Evolutionary conservation across 2,113 vertebrate species (phyloP).

Genomic region (Circaetus cinerascens): DNA sequence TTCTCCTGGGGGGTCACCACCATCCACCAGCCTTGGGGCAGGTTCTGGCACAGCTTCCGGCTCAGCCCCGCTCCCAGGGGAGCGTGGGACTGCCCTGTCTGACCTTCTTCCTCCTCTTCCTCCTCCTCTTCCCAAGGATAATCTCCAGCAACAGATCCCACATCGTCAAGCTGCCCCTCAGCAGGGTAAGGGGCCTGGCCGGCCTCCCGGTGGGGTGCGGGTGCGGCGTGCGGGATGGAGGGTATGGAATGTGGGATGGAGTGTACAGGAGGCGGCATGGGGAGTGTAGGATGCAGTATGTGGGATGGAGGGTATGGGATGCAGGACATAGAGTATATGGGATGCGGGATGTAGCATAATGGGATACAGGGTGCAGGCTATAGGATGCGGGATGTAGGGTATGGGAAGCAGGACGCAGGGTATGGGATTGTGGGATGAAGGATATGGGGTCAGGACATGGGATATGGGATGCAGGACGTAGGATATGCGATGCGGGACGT

Average conservation of each 20-base stretch:
- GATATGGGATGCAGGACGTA: accelerated
- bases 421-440: background rate
- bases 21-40: accelerated
- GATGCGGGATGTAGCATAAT: background rate
- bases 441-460: background rate
- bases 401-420: background rate
- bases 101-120: background rate
- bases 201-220: accelerated
- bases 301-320: too few relatives aligned
- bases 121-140: constrained; percentile 79
- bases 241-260: too few relatives aligned
- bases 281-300: background rate
- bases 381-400: too few relatives aligned
- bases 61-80: accelerated
- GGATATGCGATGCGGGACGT: background rate
- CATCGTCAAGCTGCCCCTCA: constrained; percentile 98
- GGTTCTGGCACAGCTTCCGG: accelerated
- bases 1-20: accelerated
- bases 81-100: background rate
- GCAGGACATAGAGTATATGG: too few relatives aligned
- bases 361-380: background rate
- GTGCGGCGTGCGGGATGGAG: accelerated
- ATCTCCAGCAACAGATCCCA: constrained; percentile 99
- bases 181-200: constrained; percentile 85
- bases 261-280: background rate